Conservation (phyloP, 37 sponge, comb jelly and placozoan species). For the Cladorhizidae sp. region DNA sequence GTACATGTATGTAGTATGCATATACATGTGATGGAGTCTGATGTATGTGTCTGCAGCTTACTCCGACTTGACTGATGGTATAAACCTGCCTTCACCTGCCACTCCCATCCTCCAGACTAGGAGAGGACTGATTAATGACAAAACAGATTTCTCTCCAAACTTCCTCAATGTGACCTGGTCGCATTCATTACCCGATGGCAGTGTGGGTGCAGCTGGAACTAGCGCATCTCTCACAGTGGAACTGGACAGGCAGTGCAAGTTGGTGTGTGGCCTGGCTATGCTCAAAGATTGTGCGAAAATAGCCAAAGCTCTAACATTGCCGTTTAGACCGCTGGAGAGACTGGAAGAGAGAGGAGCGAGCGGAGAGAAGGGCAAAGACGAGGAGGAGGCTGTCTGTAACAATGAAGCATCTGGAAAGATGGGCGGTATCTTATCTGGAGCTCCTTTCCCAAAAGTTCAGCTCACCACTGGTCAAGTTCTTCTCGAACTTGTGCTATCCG, state of each 20-base stretch:
- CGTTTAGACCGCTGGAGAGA: no score
- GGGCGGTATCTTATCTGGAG: neutral
- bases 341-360: no score
- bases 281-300: no score
- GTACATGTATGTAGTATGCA: no score
- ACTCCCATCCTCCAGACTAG: conserved; percentile 43
- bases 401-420: neutral
- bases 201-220: no score
- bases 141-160: conserved; percentile 24
- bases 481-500: neutral
- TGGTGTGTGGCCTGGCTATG: no score
- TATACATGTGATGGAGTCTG: no score
- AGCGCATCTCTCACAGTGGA: no score
- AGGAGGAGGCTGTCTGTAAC: neutral
- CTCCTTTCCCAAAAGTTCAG: neutral
- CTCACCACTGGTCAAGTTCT: conserved; percentile 9
- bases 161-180: conserved; percentile 28
- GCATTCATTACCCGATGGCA: no score
- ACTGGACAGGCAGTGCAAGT: no score
- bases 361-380: neutral
- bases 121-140: conserved; percentile 17
- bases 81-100: neutral
- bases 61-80: conserved; percentile 15
- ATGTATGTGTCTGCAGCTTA: conserved; percentile 23
- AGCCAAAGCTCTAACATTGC: no score